Evolutionary conservation across 2,113 vertebrate genomes (phyloP), one percentile per base, ranked within the genome.

Genomic region (Sorex fumeus): DNA sequence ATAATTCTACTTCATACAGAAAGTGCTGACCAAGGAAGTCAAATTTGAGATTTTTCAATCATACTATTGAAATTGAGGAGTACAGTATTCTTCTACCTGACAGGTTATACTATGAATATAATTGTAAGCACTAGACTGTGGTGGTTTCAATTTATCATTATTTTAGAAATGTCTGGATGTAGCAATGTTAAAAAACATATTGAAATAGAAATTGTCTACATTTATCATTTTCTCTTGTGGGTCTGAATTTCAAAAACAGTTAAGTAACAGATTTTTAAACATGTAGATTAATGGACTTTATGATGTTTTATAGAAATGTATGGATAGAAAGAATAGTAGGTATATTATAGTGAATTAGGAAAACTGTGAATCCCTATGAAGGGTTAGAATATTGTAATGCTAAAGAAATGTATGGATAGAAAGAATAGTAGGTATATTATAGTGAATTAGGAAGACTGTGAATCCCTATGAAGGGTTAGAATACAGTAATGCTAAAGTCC

Each of bases 1-100:
- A 45, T 94, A 34, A 8, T 92, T 84, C 87, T 90, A 16, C 83
- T 95, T 96, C n/a, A 40, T 72, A 43, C 19, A 32, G 6, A 93
- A 96, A 91, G 32, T 12, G 1, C 8, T 96, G 19, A 16, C 1
- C 71, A 89, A 94, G 27, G 90, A 72, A 36, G 92, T 50, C 27
- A 53, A 72, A 62, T 80, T 91, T n/a, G 6, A 69, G 71, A 71
- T 84, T 93, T 95, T 25, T 79, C 45, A 76, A 62, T 82, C 60
- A 40, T 16, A n/a, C 23, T 34, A 19, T 19, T 83, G 47, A 89
- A 91, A 40, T 69, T 45, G 45, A 69, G 45, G 81, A 93, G 47
- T 23, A 93, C 64, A 76, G 45, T 40, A 72, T 95, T 94, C 57
- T 94, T 93, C 70, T 64, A 88, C 47, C 64, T 0, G 0, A 78